Evolutionary conservation across 2,113 vertebrate species (phyloP), one percentile per base, ranked within the genome.

Genomic region (Istiophorus platypterus): DNA sequence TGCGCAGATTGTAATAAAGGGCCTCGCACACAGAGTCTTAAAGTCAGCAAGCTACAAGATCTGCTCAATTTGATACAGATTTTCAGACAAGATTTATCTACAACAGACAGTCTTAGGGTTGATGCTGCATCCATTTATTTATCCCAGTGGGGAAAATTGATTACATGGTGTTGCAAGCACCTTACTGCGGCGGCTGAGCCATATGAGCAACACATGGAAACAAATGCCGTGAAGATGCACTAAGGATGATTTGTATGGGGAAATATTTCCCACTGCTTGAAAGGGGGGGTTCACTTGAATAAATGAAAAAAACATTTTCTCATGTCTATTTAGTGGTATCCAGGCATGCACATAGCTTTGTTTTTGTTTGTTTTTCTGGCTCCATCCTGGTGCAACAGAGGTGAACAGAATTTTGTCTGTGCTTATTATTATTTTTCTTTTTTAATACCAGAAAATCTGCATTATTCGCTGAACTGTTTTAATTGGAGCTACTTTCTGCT

Each of bases 191-290:
- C 47, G 80, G 64, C 71, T 56, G 69, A 80, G 74, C 27, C 74
- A 65, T 5, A 75, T 81, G 75, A 82, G 62, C 80, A 83, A 77
- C 91, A 87, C 86, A 85, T 80, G 82, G 72, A 81, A 58, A 18
- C 20, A 24, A 72, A 72, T 9, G 47, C 58, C 14, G 29, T 10
- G 13, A 49, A 52, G 67, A 70, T 45, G 10, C 20, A 9, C 22
- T 12, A 1, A 1, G 27, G 31, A 63, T 59, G 77, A 87, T 81
- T 84, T 87, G n/a, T 65, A 29, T 82, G 87, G 58, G 66, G 82
- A 86, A 41, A 34, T 31, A 7, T 59, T 8, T 47, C 42, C 24
- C 29, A 13, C 61, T 70, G 66, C 72, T 69, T 41, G 34, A 3
- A 47, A 65, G n/a, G n/a, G 41, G 39, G 42, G 56, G 22, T 31